Percentiles rank a stretch among this genome's conserved stretches.
These are phyloP conservation scores for Pseudomugil gertrudae DNA, from an alignment of 2,797 vertebrate genomes.

Conservation along the genomic window DNA sequence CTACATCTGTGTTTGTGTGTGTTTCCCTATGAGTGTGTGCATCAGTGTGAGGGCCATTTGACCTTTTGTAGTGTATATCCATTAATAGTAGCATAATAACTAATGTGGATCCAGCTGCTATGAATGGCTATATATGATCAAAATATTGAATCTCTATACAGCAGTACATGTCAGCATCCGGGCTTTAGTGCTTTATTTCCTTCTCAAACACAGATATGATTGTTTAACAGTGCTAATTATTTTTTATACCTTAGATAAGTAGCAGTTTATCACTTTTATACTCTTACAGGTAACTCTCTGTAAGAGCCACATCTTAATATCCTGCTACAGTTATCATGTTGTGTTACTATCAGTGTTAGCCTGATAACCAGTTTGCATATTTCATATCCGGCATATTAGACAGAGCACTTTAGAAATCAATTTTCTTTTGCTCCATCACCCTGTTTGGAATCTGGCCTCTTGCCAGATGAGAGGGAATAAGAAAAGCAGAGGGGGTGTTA, in stretches of 20 bases:
- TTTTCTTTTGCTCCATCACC: conserved; percentile 74
- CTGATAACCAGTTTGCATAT: conserved; percentile 68
- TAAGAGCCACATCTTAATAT: conserved; percentile 60
- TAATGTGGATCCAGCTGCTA: conserved; percentile 31
- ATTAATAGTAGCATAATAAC: conserved; percentile 62
- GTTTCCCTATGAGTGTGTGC: conserved; percentile 7
- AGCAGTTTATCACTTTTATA: conserved; percentile 36
- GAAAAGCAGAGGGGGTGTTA: conserved; percentile 32
- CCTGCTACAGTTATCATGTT: conserved; percentile 61
- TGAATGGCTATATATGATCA: conserved; percentile 29
- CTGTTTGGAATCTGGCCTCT: conserved; percentile 58
- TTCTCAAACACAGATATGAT: conserved; percentile 31
- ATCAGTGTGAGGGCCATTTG: conserved; percentile 46
- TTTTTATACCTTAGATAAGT: conserved; percentile 36
- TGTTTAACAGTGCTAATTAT: too few species aligned
- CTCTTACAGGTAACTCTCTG: conserved; percentile 38
- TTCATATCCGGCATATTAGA: conserved; percentile 69
- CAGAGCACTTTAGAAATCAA: conserved; percentile 77
- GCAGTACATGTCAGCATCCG: conserved; percentile 13
- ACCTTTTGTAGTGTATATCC: conserved; percentile 61
- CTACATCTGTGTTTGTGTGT: conserved; percentile 25
- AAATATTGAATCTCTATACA: conserved; percentile 44
- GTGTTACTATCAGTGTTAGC: conserved; percentile 68
- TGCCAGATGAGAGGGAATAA: conserved; percentile 56
- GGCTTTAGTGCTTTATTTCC: conserved; percentile 10